Conservation (phyloP, 2,113 vertebrate species). For the Crotalus helleri region DNA sequence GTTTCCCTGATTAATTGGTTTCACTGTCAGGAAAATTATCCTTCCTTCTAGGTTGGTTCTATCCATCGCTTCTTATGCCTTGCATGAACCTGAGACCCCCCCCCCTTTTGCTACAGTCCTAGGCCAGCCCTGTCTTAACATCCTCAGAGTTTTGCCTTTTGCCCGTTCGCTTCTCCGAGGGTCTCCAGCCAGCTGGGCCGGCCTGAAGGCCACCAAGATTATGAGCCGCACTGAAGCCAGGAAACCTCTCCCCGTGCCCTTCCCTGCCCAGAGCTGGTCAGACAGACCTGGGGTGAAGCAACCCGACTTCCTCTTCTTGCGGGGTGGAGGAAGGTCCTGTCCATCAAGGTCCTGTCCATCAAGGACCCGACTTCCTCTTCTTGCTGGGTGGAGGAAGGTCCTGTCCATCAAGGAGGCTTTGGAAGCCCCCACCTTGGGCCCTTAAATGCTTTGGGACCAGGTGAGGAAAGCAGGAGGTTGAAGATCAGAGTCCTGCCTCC, state of each 20-base stretch:
- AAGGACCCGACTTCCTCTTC: no score
- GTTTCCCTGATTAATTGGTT: not conserved
- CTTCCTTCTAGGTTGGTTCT: not conserved
- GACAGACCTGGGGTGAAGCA: not conserved
- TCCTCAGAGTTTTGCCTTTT: not conserved
- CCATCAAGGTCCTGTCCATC: not conserved
- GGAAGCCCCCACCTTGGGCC: not conserved
- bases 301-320: not conserved
- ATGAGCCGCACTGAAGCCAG: not conserved
- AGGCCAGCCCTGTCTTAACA: not conserved
- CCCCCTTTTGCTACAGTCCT: not conserved
- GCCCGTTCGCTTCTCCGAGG: not conserved
- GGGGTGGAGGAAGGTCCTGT: not conserved
- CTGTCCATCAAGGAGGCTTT: not conserved
- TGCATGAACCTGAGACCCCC: not conserved
- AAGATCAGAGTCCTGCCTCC: not conserved
- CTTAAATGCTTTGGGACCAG: not conserved
- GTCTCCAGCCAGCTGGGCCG: not conserved
- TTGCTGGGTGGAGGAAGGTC: not conserved
- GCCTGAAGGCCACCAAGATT: not conserved
- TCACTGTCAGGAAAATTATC: not conserved
- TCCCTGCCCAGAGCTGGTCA: not conserved
- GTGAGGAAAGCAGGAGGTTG: not conserved
- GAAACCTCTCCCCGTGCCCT: not conserved
- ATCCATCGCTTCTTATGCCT: no score